phyloP scores from a whole-genome alignment of 2,888 invertebrate genomes.

The Lutraria lutraria region DNA sequence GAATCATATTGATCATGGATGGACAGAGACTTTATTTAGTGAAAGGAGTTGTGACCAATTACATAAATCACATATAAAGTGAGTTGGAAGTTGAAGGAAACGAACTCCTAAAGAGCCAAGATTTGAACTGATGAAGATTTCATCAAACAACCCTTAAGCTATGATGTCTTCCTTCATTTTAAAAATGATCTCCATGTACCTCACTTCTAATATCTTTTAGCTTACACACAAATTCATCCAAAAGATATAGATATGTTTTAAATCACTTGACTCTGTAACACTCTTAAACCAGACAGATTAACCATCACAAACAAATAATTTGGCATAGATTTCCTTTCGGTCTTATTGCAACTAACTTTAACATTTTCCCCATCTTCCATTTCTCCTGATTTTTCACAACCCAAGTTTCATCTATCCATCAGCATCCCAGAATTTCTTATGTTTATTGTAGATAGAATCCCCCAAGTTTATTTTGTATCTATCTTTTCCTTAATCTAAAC shows the following conservation, averaged over 20 bases:
- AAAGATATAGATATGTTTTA: neutral
- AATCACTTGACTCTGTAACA: neutral
- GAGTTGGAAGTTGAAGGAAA: no score
- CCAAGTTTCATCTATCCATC: conserved; percentile 34
- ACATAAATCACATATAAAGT: no score
- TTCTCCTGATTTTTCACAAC: neutral
- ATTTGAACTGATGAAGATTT: no score
- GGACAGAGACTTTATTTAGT: no score
- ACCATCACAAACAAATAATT: neutral
- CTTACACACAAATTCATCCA: neutral
- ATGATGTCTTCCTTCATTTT: no score
- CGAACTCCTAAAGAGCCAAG: no score
- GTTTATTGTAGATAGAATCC: conserved; percentile 47
- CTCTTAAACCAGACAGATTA: neutral
- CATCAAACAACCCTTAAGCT: no score
- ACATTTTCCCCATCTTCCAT: neutral
- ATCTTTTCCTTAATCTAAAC: conserved; percentile 51
- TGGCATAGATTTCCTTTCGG: neutral
- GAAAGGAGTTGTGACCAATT: no score
- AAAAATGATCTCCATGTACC: no score
- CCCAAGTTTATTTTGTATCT: conserved; percentile 42
- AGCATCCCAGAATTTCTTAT: conserved; percentile 38
- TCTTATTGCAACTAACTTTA: no score
- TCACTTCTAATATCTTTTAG: no score
- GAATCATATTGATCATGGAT: no score